Percentiles rank a stretch among this genome's conserved stretches.
Evolutionary conservation across 2,888 invertebrate species (phyloP).

Genomic region (Zelleria hepariella): DNA sequence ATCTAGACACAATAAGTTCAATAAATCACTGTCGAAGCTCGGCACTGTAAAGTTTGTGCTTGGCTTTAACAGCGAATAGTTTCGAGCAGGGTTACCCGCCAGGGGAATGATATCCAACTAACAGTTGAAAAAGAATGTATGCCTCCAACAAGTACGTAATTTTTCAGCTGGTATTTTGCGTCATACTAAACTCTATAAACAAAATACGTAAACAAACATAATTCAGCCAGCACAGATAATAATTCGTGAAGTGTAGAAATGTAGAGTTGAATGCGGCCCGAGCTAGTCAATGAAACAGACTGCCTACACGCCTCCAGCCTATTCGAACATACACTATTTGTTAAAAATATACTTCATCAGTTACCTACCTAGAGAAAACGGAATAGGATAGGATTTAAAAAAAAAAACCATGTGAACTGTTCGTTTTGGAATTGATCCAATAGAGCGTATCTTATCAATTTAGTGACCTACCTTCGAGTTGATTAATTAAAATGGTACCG

Average conservation of each 20-base stretch:
- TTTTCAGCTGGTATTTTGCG: background rate
- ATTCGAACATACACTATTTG: too few relatives aligned
- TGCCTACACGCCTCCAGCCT: background rate
- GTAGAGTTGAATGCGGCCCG: background rate
- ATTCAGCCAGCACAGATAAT: constrained; percentile 15
- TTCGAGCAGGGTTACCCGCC: background rate
- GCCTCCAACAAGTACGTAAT: background rate
- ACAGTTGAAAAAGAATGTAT: background rate
- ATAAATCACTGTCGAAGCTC: constrained; percentile 45
- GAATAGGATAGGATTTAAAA: constrained; percentile 60
- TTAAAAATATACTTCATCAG: constrained; percentile 8
- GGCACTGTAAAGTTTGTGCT: constrained; percentile 20
- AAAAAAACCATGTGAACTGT: constrained; percentile 47
- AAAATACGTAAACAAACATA: constrained; percentile 35
- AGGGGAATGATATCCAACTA: background rate
- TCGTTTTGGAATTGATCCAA: constrained; percentile 64
- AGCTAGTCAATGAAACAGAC: background rate
- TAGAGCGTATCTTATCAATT: constrained; percentile 46
- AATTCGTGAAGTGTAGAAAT: background rate
- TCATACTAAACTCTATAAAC: background rate
- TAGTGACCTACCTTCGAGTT: constrained; percentile 31
- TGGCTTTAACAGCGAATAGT: background rate
- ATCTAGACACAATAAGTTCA: constrained; percentile 35
- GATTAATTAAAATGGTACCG: constrained; percentile 47
- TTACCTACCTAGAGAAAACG: constrained; percentile 42